Base-by-base conservation (phyloP, 2,888 invertebrate genomes). In the Phalangium opilio region DNA sequence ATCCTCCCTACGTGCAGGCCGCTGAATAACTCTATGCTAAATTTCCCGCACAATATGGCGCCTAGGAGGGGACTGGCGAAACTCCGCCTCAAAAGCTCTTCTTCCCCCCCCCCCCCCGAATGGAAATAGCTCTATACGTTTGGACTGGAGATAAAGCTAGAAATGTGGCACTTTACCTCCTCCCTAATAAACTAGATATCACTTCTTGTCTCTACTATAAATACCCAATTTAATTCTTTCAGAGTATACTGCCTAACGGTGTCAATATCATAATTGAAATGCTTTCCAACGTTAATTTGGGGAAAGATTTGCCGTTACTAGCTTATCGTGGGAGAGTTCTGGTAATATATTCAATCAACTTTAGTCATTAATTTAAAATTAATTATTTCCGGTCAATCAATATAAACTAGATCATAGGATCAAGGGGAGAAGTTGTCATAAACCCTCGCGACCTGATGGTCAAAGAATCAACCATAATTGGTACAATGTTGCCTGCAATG, bases 231-330 rank as follows among this genome's bases (percentile, higher is more conserved):
- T 27, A 27, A 27, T n/a, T n/a, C n/a, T n/a, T n/a, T n/a, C n/a
- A 27, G 27, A 27, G 15, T 36, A 63, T 65, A 15, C 62, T 59
- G 34, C 64, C 62, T 14, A 59, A 59, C 51, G 71, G 71, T 1
- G 67, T 73, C 48, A 67, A 75, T 55, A 59, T 73, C 11, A 71
- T 75, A 21, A 58, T 75, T 20, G 75, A 75, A 61, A 75, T 74
- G 70, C 60, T 73, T 49, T 71, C 74, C 8, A 72, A 75, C 59
- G 65, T 69, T 2, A 75, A 75, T 55, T 61, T 75, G 38, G 66
- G 65, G 27, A 63, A 61, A 5, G 74, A 75, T 58, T 58, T 73
- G 32, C 60, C 62, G 21, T 55, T 73, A 14, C 56, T 71, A 14
- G 63, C 60, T 10, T 54, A 57, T 14, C 52, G 59, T 46, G 73